A percentile compares a stretch with the other conserved stretches of the same genome.
These are phyloP conservation scores for Lerema accius DNA, from an alignment of 1,140 invertebrate species.

Conservation along the genomic window DNA sequence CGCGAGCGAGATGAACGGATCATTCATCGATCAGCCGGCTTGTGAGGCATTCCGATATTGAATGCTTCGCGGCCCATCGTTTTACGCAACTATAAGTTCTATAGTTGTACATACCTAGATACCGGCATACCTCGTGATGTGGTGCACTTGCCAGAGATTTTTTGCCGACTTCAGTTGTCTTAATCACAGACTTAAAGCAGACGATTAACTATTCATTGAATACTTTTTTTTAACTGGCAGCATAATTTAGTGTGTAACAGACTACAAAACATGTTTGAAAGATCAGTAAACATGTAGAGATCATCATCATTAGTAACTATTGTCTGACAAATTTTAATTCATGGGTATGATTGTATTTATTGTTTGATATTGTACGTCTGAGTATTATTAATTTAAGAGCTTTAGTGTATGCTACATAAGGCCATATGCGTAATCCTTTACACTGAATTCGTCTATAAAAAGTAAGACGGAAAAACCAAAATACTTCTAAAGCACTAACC, in stretches of 20 bases:
- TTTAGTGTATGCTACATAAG: neutral
- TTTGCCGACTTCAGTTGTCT: no score
- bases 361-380: neutral
- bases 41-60: constrained; percentile 8
- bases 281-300: constrained; percentile 9
- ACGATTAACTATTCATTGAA: neutral
- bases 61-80: constrained; percentile 6
- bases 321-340: constrained; percentile 6
- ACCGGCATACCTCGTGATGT: neutral
- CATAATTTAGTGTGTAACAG: neutral
- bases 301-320: neutral
- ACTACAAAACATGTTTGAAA: constrained; percentile 5
- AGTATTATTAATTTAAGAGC: neutral
- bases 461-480: no score
- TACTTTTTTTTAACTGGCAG: constrained; percentile 11
- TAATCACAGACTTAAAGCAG: no score
- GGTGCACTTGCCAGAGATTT: neutral
- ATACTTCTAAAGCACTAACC: no score
- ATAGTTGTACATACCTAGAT: neutral
- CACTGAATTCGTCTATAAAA: no score
- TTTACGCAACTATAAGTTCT: constrained; percentile 8
- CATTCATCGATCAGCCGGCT: constrained; percentile 16
- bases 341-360: neutral
- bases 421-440: no score
- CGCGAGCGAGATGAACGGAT: constrained; percentile 16